Conservation (phyloP, 2,113 vertebrate species). For the Rhea americana region DNA sequence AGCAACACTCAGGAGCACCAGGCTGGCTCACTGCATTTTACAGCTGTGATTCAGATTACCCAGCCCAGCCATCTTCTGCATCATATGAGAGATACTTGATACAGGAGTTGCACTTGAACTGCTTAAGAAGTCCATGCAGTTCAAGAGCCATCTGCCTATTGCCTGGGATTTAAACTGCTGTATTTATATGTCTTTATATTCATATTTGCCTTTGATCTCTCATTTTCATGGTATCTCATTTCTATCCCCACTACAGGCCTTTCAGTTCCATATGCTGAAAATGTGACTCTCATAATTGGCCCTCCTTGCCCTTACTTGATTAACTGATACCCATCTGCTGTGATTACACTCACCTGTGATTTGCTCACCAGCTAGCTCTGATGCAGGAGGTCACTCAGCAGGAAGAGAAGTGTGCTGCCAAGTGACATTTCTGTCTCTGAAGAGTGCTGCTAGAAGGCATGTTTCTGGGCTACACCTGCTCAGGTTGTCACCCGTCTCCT, state of each 20-base stretch:
- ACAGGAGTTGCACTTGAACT: neutral
- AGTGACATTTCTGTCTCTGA: neutral
- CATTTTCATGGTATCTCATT: constrained; percentile 22
- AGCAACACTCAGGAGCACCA: fast-evolving
- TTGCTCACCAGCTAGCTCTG: neutral
- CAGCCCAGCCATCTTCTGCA: neutral
- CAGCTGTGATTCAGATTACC: neutral
- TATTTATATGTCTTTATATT: neutral
- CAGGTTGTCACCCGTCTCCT: neutral
- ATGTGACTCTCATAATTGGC: neutral
- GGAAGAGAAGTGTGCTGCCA: neutral
- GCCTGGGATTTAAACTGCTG: neutral
- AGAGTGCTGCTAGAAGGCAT: neutral
- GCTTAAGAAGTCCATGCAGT: neutral
- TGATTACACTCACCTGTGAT: neutral
- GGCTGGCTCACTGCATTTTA: neutral
- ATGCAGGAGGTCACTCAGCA: neutral
- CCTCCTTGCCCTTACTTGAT: neutral
- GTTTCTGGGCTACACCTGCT: neutral
- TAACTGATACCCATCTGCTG: neutral
- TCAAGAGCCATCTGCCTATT: neutral
- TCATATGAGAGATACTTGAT: neutral
- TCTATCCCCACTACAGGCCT: neutral
- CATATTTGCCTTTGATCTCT: constrained; percentile 34
- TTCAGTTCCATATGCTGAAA: neutral